Conservation (phyloP, 2,888 invertebrate genomes). For the Epirrhoe tristata region DNA sequence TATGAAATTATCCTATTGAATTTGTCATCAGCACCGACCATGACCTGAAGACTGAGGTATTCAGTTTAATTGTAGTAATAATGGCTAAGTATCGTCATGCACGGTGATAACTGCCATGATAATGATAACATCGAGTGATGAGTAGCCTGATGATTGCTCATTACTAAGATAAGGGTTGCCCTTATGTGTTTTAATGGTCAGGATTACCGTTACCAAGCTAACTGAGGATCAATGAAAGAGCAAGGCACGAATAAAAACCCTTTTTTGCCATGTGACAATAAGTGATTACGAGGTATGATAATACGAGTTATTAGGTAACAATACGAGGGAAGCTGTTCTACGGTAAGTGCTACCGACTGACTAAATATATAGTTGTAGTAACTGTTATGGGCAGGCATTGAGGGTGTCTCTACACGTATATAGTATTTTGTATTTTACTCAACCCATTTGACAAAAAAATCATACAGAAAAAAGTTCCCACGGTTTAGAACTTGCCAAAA, state of each 20-base stretch:
- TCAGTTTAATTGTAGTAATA: conserved; percentile 45
- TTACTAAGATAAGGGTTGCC: conserved; percentile 41
- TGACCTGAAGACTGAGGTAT: conserved; percentile 30
- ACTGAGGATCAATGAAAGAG: not conserved
- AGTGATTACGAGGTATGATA: no score
- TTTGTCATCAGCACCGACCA: conserved; percentile 13
- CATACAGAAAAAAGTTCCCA: conserved; percentile 60
- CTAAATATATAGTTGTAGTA: no score
- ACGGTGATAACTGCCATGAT: conserved; percentile 19
- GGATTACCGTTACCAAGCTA: conserved; percentile 20
- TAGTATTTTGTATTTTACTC: not conserved
- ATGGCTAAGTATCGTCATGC: conserved; percentile 48
- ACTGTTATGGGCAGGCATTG: no score
- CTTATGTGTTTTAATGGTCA: conserved; percentile 36
- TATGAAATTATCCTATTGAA: not conserved
- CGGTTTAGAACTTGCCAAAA: conserved; percentile 64
- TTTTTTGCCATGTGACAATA: no score
- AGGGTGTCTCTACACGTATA: not conserved
- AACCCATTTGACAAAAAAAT: conserved; percentile 18
- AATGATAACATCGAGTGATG: conserved; percentile 49
- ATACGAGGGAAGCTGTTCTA: no score
- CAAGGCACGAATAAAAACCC: no score
- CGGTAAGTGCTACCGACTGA: no score
- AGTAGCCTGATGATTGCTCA: conserved; percentile 47
- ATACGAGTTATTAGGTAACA: no score